These are phyloP conservation scores for Laterallus jamaicensis DNA, from an alignment of 2,113 vertebrate species.

Conservation along the genomic window DNA sequence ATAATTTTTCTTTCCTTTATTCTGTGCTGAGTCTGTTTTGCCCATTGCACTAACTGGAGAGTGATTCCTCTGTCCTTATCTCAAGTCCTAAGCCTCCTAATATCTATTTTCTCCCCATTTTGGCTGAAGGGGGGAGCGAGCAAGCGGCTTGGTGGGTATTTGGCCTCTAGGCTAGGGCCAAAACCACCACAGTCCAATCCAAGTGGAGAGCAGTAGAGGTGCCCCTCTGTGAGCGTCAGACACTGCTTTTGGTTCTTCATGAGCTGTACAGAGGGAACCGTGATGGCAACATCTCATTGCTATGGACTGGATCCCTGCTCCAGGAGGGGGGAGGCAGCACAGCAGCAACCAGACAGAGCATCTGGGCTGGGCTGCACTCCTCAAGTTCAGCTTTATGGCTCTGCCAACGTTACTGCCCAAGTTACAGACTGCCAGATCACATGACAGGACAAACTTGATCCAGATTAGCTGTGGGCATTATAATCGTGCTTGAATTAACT, in stretches of 20 bases:
- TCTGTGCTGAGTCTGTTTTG: too few species aligned
- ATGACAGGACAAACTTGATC: background rate
- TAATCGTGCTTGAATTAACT: background rate
- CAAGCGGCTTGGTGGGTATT: too few species aligned
- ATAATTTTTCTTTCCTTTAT: too few species aligned
- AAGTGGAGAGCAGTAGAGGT: background rate
- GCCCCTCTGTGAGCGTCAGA: accelerated
- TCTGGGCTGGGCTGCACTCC: accelerated
- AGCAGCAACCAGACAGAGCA: background rate
- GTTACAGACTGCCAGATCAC: background rate
- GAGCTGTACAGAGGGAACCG: background rate
- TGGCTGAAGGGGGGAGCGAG: too few species aligned
- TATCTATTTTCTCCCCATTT: too few species aligned
- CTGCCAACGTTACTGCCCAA: accelerated
- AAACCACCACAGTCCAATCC: background rate
- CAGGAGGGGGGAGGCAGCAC: background rate
- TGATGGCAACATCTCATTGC: background rate
- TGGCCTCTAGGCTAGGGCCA: too few species aligned
- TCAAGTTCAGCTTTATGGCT: background rate
- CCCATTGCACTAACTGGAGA: too few species aligned
- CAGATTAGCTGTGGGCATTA: background rate
- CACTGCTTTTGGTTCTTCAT: background rate
- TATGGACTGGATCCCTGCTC: background rate
- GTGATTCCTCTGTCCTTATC: too few species aligned
- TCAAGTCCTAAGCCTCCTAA: too few species aligned